Evolutionary conservation across 2,797 vertebrate species (phyloP).

Genomic region (Ptychadena robeensis): DNA sequence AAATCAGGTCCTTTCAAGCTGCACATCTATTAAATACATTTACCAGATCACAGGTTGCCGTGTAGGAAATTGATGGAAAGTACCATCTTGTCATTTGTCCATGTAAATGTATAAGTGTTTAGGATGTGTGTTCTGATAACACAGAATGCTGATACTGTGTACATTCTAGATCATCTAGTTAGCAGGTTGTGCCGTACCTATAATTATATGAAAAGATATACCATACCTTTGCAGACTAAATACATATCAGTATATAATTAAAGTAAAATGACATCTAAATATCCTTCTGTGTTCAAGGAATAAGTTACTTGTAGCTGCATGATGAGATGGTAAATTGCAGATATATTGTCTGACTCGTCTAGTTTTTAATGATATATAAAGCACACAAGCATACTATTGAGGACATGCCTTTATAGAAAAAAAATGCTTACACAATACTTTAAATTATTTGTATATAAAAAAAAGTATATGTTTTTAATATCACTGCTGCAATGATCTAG

Average conservation of each 20-base stretch:
- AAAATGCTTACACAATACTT: too few relatives aligned
- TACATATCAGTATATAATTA: neutral
- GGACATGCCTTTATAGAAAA: too few relatives aligned
- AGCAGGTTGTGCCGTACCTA: neutral
- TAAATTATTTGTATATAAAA: too few relatives aligned
- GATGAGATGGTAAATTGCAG: neutral
- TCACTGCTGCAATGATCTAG: too few relatives aligned
- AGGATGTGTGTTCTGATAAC: neutral
- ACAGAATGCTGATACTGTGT: neutral
- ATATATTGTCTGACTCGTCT: neutral
- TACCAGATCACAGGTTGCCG: neutral
- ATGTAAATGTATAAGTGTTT: neutral
- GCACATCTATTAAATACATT: neutral
- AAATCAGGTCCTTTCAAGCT: neutral
- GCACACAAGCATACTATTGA: neutral
- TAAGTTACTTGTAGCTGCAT: neutral
- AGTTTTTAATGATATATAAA: neutral
- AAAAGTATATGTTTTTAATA: too few relatives aligned
- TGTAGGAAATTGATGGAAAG: neutral
- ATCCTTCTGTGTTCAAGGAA: neutral
- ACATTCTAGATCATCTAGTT: neutral
- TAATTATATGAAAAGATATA: neutral
- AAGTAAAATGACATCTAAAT: neutral
- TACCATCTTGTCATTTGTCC: neutral
- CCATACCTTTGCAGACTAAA: neutral